Evolutionary conservation across 2,113 vertebrate genomes (phyloP).

Genomic region (Excalfactoria chinensis): DNA sequence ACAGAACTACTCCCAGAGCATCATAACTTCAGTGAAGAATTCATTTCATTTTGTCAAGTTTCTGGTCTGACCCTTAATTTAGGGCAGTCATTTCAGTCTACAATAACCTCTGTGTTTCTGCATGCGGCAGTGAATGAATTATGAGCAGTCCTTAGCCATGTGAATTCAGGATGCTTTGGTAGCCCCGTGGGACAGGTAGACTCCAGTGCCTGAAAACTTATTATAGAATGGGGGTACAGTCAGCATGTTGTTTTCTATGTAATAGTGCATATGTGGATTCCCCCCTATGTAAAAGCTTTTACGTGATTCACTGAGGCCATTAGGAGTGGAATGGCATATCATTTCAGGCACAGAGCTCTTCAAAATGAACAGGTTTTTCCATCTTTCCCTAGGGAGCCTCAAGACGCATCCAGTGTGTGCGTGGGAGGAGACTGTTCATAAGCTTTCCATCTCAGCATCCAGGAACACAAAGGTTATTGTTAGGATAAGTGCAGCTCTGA

Average conservation of each 20-base stretch:
- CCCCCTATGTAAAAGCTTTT: slow-evolving; percentile 23
- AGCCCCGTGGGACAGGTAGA: slow-evolving; percentile 24
- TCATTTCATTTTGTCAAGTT: slow-evolving; percentile 53
- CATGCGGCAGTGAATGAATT: slow-evolving; percentile 35
- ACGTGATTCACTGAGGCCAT: slow-evolving; percentile 42
- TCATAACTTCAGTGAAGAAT: slow-evolving; percentile 12
- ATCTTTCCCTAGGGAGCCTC: background rate
- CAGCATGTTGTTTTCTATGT: slow-evolving; percentile 22
- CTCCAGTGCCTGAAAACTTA: slow-evolving; percentile 53
- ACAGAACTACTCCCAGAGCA: slow-evolving; percentile 42
- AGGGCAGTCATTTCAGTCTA: slow-evolving; percentile 37
- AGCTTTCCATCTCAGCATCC: slow-evolving; percentile 38
- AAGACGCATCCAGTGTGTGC: background rate
- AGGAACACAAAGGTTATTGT: slow-evolving; percentile 31
- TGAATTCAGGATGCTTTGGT: slow-evolving; percentile 58
- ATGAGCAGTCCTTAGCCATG: slow-evolving; percentile 43
- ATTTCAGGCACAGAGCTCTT: slow-evolving; percentile 23
- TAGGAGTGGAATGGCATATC: slow-evolving; percentile 17
- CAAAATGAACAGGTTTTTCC: slow-evolving; percentile 26
- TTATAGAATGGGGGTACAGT: background rate
- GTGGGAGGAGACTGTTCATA: slow-evolving; percentile 13
- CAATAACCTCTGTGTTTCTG: slow-evolving; percentile 60
- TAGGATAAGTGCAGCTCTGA: background rate
- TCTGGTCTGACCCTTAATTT: slow-evolving; percentile 53
- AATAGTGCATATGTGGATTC: background rate